Conservation (phyloP, 1,140 invertebrate genomes). For the Proales similis region DNA sequence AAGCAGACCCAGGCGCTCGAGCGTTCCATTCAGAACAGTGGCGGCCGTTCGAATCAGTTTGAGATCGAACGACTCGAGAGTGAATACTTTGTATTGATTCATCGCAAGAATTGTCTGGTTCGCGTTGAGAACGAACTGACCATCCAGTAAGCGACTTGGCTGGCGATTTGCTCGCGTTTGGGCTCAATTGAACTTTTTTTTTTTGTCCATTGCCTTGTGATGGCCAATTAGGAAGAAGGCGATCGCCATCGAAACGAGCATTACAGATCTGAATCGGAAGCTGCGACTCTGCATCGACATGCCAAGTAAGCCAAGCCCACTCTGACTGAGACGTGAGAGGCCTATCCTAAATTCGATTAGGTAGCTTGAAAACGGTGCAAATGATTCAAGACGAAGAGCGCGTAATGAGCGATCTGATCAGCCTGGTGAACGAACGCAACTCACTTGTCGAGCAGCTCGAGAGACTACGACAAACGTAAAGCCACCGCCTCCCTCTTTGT, state of each 20-base stretch:
- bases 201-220: no score
- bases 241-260: no score
- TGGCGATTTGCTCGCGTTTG: no score
- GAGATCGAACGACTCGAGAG: not conserved
- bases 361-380: not conserved
- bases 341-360: no score
- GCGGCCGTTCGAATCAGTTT: not conserved
- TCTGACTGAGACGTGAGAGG: no score
- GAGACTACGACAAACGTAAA: conserved; percentile 11
- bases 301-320: no score
- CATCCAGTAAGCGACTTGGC: no score
- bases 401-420: conserved; percentile 11
- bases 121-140: conserved; percentile 18
- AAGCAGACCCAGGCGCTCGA: not conserved
- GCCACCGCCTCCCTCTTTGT: no score
- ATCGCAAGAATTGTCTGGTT: conserved; percentile 10
- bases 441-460: conserved; percentile 13
- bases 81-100: not conserved
- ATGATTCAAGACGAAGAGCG: conserved; percentile 7
- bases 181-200: no score
- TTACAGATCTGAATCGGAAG: no score
- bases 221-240: no score
- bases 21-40: not conserved
- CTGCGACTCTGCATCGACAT: no score
- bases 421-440: conserved; percentile 14